Base-by-base conservation (phyloP, 92 coral and sea anemone species). In the Parazoanthus swiftii region DNA sequence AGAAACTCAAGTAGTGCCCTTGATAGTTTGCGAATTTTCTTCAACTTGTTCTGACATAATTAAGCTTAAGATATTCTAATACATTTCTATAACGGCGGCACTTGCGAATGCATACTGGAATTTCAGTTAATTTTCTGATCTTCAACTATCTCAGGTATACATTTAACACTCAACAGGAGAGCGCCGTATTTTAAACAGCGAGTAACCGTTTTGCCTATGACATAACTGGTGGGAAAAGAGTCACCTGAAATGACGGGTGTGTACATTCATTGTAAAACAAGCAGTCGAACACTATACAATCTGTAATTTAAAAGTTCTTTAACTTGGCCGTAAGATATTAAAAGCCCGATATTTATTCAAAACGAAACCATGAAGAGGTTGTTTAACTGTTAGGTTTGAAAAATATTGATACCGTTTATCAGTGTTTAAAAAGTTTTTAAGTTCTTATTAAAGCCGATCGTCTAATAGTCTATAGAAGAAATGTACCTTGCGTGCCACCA, bases 181-280 rank as follows among this genome's bases (percentile, higher is more conserved):
- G 63, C 58, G 59, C n/a, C 37, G 4, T 44, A 29, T 68, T 68
- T 84, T 18, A 29, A 84, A 70, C 87, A 46, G 20, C 43, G 44
- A 84, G 44, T 84, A 71, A 71, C 65, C 66, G 68, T 43, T 48
- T 74, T 33, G 21, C 39, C 26, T 39, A 4, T 33, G 18, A 16
- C 38, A 11, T 29, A 43, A 42, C 86, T 66, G 86, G 86, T 84
- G 87, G 87, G 18, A 25, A 48, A 44, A 21, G 38, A 73, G 79
- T 71, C 77, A 84, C 87, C 87, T 5, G 87, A 71, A 46, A 70
- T 71, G 14, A 0, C 87, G 29, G 77, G 87, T 84, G 87, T 44
- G 74, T 66, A 43, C 33, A 82, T 68, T 82, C 76, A 82, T 67
- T 35, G 67, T 16, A 58, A 72, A 72, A 84, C 77, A 71, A 44